Evolutionary conservation across 2,113 vertebrate species (phyloP).

Genomic region (Catharus fuscescens): DNA sequence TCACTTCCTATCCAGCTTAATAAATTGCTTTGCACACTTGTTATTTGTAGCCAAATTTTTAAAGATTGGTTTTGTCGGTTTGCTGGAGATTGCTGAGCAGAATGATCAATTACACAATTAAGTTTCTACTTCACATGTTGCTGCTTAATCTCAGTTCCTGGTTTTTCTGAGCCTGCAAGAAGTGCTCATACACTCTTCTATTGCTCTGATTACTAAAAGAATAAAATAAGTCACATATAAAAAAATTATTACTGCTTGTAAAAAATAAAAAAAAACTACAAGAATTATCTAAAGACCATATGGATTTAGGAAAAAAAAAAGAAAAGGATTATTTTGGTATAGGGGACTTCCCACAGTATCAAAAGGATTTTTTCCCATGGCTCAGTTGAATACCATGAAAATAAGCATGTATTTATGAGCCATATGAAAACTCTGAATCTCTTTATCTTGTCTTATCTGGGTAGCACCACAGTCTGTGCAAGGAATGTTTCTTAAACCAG

Average conservation of each 20-base stretch:
- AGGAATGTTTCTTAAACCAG: not conserved
- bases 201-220: not conserved
- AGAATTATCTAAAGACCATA: not conserved
- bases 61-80: not conserved
- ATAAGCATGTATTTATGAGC: not conserved
- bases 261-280: not conserved
- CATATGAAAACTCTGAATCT: not conserved
- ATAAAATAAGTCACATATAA: not conserved
- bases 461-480: not conserved
- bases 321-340: not conserved
- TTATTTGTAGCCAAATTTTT: not conserved
- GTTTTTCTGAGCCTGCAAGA: not conserved
- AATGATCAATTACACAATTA: constrained; percentile 19
- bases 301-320: not conserved
- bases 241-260: not conserved
- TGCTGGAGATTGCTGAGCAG: not conserved
- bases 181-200: not conserved
- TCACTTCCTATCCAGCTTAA: not conserved
- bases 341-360: not conserved
- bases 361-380: not conserved
- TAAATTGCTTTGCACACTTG: not conserved
- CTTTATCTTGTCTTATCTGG: not conserved
- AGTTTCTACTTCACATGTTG: not conserved
- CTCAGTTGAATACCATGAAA: not conserved
- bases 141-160: not conserved